Evolutionary conservation across 2,113 vertebrate species (phyloP).

Genomic region (Seriola dumerili): DNA sequence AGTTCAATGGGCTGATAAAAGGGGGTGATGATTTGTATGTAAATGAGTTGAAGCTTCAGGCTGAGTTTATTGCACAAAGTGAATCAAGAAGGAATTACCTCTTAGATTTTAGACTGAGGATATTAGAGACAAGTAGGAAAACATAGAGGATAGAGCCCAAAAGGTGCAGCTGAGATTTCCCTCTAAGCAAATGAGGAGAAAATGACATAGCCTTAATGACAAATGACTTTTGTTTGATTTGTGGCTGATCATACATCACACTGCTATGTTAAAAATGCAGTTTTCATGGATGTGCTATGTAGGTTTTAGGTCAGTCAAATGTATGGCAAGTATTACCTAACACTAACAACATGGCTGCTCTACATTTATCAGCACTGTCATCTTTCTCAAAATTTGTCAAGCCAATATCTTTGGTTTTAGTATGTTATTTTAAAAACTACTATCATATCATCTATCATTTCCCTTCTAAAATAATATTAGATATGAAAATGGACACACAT

Average conservation of each 20-base stretch:
- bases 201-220: neutral
- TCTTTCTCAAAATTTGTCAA: neutral
- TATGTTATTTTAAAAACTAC: neutral
- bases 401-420: neutral
- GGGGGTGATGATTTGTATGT: neutral
- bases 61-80: neutral
- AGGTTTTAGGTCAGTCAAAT: slow-evolving; percentile 15
- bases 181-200: neutral
- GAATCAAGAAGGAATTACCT: neutral
- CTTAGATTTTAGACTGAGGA: neutral
- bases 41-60: neutral
- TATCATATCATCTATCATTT: neutral
- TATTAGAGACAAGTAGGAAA: neutral
- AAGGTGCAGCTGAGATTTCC: too few species aligned
- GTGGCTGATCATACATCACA: neutral
- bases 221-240: neutral
- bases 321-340: neutral
- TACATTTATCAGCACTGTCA: neutral
- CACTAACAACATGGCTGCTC: slow-evolving; percentile 1
- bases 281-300: neutral
- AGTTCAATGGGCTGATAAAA: neutral
- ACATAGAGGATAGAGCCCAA: neutral
- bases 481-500: neutral
- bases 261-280: neutral
- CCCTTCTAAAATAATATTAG: fast-evolving